A percentile compares a stretch with the other conserved stretches of the same genome.
Conservation (phyloP, 2,797 vertebrate genomes). For the Cyprinodon diabolis region DNA sequence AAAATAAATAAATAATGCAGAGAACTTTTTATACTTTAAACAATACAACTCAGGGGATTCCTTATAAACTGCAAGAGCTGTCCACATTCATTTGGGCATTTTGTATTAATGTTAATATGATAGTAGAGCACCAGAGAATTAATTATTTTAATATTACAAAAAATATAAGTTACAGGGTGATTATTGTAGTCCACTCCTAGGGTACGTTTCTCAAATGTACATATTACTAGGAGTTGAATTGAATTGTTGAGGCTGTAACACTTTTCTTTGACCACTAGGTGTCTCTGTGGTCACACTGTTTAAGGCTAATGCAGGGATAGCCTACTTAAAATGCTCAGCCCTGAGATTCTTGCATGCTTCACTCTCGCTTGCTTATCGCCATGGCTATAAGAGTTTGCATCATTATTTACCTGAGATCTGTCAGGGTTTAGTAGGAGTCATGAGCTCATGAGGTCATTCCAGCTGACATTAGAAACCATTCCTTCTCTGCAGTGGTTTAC, state of each 20-base stretch:
- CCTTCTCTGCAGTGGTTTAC: constrained; percentile 39
- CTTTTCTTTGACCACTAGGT: constrained; percentile 61
- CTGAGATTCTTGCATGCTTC: constrained; percentile 30
- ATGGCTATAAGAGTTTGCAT: not conserved
- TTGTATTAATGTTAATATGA: constrained; percentile 42
- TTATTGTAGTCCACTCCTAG: constrained; percentile 5
- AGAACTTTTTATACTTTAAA: constrained; percentile 54
- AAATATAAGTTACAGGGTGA: constrained; percentile 21
- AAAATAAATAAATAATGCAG: constrained; percentile 34
- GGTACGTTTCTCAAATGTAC: constrained; percentile 11
- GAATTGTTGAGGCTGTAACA: constrained; percentile 28
- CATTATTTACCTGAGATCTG: not conserved
- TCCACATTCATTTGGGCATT: constrained; percentile 44
- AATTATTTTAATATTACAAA: constrained; percentile 33
- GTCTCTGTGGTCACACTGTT: constrained; percentile 56
- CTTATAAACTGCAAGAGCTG: constrained; percentile 41
- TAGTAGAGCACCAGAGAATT: constrained; percentile 44
- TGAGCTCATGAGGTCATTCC: constrained; percentile 19
- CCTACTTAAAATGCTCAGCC: not conserved
- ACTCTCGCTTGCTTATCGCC: constrained; percentile 10
- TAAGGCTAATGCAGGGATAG: constrained; percentile 28
- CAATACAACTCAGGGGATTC: constrained; percentile 69
- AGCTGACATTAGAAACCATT: constrained; percentile 35
- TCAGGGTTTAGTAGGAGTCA: constrained; percentile 27
- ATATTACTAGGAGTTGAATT: constrained; percentile 1